phyloP scores from a whole-genome alignment of 1,140 invertebrate genomes.

The Dryas iulia region DNA sequence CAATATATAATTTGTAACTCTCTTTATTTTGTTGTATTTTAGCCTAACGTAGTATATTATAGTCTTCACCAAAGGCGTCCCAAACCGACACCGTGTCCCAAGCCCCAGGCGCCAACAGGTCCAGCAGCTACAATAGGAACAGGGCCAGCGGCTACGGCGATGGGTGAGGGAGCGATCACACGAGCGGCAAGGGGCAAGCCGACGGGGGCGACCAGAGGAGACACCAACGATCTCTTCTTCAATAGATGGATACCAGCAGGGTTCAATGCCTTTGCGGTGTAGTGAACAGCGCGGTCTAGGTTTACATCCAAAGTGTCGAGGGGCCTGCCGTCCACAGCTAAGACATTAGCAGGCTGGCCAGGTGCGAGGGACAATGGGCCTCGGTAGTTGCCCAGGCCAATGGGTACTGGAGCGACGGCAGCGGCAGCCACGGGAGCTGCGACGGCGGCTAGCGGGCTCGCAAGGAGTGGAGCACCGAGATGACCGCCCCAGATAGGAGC shows the following conservation, averaged over 20 bases:
- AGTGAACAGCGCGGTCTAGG: constrained; percentile 71
- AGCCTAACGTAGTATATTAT: too few species aligned
- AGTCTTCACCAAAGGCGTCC: too few species aligned
- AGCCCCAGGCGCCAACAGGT: constrained; percentile 28
- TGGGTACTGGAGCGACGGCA: constrained; percentile 31
- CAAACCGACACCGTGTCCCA: constrained; percentile 21
- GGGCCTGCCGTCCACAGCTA: constrained; percentile 68
- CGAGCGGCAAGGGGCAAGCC: too few species aligned
- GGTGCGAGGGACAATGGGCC: constrained; percentile 57
- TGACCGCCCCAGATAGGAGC: constrained; percentile 36
- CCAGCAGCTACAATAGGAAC: constrained; percentile 31
- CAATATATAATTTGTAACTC: too few species aligned
- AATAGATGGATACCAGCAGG: constrained; percentile 47
- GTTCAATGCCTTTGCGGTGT: constrained; percentile 59
- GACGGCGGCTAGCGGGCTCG: constrained; percentile 40
- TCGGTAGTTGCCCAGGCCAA: constrained; percentile 55
- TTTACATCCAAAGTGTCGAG: constrained; percentile 73
- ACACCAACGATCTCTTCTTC: constrained; percentile 57
- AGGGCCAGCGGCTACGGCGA: constrained; percentile 31
- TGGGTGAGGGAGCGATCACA: too few species aligned
- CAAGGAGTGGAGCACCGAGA: constrained; percentile 8
- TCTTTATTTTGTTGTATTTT: too few species aligned
- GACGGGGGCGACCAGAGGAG: constrained; percentile 29
- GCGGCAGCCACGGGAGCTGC: constrained; percentile 30
- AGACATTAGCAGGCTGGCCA: constrained; percentile 70